phyloP scores from a whole-genome alignment of 2,113 vertebrate species.

The Upupa epops region DNA sequence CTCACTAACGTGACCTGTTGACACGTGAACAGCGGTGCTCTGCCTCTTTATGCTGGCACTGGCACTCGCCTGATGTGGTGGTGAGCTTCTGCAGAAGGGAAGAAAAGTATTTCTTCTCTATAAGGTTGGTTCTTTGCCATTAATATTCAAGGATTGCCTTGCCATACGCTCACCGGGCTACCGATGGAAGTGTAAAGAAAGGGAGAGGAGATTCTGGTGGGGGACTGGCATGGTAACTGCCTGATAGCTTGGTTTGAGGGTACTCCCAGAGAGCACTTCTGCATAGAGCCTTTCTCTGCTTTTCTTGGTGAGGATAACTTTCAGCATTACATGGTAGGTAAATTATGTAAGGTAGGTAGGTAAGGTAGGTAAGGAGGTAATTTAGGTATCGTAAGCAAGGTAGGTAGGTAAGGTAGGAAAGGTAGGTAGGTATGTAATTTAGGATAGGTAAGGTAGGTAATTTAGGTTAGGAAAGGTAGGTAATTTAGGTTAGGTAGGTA shows the following conservation, averaged over 20 bases:
- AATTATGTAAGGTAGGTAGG: no score
- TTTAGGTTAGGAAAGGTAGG: no score
- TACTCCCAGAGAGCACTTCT: not conserved
- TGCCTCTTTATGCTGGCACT: not conserved
- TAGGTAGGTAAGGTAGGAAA: no score
- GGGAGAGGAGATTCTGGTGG: not conserved
- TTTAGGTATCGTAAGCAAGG: no score
- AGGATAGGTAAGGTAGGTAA: no score
- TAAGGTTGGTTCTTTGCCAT: not conserved
- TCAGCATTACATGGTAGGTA: no score
- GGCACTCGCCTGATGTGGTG: accelerated
- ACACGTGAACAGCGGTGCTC: not conserved
- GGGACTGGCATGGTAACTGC: not conserved
- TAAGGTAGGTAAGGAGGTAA: no score
- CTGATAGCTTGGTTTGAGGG: not conserved
- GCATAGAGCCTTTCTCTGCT: not conserved
- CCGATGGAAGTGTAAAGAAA: not conserved
- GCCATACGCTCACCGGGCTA: not conserved
- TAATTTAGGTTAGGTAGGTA: no score
- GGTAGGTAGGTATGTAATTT: no score
- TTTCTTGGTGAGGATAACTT: not conserved
- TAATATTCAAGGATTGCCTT: not conserved
- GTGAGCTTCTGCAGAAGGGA: not conserved
- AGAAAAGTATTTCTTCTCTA: not conserved
- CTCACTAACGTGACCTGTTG: not conserved